Base-by-base conservation (phyloP, 2,113 vertebrate genomes). In the Cinclus mexicanus region DNA sequence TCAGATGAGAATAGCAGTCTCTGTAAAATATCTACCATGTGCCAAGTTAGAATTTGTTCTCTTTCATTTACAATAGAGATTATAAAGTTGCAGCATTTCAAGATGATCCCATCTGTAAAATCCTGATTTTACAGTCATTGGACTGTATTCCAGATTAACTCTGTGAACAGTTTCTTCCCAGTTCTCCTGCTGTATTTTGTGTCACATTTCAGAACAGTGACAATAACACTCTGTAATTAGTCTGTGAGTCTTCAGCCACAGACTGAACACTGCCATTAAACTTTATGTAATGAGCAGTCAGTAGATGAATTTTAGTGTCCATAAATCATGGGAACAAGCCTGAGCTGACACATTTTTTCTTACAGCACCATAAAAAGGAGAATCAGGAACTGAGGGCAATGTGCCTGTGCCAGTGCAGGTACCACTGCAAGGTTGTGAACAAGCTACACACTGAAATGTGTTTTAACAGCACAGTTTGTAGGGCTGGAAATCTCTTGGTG, bases 361-460 rank as follows among this genome's bases (percentile, higher is more conserved):
- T 21, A 23, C 42, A 74, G 23, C 37, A 33, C 37, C 87, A 70
- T 53, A 81, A 61, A 44, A 64, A 39, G 52, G n/a, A 31, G 31
- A 70, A 76, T 47, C 2, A 19, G 35, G 56, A 69, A 3, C 28
- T 3, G 16, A 91, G 39, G 42, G 12, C 37, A 20, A 1, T 0
- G 3, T 35, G 14, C 16, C 56, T 59, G 49, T 46, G 11, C 69
- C 29, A 26, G 0, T 5, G 31, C 57, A 41, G 74, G 75, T 39
- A 12, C 18, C 24, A 0, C 44, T 31, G 0, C 3, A 9, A 52
- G 37, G 55, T 2, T 37, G 29, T 25, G 16, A 68, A 37, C 12
- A 14, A 60, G 17, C 22, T 10, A 1, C 22, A 0, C 20, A 5
- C 39, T 46, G 29, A 16, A 49, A 26, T 52, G 1, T 2, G 5